These are phyloP conservation scores for Marcusenius ussheri DNA, from an alignment of 2,113 vertebrate genomes.

Conservation along the genomic window DNA sequence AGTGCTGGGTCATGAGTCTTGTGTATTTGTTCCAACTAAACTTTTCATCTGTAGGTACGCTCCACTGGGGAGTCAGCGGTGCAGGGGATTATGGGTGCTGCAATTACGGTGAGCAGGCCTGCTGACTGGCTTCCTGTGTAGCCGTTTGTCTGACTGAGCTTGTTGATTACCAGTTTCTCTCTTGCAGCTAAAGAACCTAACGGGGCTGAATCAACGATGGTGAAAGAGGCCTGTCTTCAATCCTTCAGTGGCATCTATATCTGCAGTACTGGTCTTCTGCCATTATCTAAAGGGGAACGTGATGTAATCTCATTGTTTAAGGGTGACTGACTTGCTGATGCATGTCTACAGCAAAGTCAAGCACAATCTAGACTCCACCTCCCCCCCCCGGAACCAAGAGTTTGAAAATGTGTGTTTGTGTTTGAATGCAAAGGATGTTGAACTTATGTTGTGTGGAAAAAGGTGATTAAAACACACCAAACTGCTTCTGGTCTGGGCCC, in stretches of 20 bases:
- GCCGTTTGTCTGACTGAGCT: neutral
- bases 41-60: constrained; percentile 61
- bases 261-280: neutral
- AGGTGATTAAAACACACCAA: neutral
- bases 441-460: neutral
- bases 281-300: neutral
- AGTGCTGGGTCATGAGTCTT: neutral
- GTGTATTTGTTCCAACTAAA: neutral
- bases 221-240: constrained; percentile 38
- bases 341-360: neutral
- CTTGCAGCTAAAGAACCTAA: constrained; percentile 65
- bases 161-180: neutral
- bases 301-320: neutral
- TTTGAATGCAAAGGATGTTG: neutral
- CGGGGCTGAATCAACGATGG: constrained; percentile 62
- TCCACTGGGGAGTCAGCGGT: constrained; percentile 80
- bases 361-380: neutral
- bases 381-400: neutral
- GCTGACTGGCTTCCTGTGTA: neutral
- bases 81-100: constrained; percentile 89
- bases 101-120: constrained; percentile 79
- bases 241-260: neutral
- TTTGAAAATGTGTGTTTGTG: neutral
- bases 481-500: neutral
- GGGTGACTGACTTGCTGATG: neutral